Percentiles rank a stretch among this genome's conserved stretches.
These are phyloP conservation scores for Arnoldichthys spilopterus DNA, from an alignment of 2,797 vertebrate genomes.

Conservation along the genomic window DNA sequence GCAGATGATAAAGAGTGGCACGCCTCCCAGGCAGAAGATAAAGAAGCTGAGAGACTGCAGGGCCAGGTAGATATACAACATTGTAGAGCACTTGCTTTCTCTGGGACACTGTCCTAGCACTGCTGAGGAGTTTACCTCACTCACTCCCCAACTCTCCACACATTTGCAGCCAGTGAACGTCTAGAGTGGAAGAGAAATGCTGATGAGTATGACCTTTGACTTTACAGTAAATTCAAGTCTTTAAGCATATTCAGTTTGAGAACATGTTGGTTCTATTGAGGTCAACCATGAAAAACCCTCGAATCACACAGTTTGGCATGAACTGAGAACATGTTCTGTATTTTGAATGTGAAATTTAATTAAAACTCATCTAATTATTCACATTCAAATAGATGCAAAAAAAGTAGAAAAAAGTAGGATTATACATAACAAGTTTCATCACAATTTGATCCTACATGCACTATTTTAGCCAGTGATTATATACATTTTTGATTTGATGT, in stretches of 20 bases:
- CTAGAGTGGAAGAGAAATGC: slow-evolving; percentile 72
- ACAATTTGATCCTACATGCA: too few species aligned
- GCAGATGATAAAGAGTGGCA: slow-evolving; percentile 77
- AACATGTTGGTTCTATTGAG: too few species aligned
- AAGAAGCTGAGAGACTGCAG: slow-evolving; percentile 79
- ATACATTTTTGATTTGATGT: too few species aligned
- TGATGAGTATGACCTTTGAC: too few species aligned
- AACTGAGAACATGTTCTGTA: neutral
- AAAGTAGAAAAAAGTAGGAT: neutral
- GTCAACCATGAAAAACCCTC: too few species aligned
- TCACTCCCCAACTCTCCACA: slow-evolving; percentile 65
- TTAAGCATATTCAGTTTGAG: too few species aligned
- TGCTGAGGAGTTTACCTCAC: slow-evolving; percentile 75
- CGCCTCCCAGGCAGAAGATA: slow-evolving; percentile 72
- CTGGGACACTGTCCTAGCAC: slow-evolving; percentile 82
- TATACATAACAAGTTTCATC: too few species aligned
- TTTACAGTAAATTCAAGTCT: too few species aligned
- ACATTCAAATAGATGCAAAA: neutral
- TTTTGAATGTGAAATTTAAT: neutral
- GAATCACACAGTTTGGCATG: neutral
- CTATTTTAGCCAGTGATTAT: too few species aligned
- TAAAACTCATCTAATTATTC: neutral
- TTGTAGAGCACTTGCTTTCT: slow-evolving; percentile 75
- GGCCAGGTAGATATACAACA: slow-evolving; percentile 80
- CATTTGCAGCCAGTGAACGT: slow-evolving; percentile 89